Percentiles rank a stretch among this genome's conserved stretches.
Evolutionary conservation across 2,797 vertebrate genomes (phyloP).

Genomic region (Meriones psammophilus): DNA sequence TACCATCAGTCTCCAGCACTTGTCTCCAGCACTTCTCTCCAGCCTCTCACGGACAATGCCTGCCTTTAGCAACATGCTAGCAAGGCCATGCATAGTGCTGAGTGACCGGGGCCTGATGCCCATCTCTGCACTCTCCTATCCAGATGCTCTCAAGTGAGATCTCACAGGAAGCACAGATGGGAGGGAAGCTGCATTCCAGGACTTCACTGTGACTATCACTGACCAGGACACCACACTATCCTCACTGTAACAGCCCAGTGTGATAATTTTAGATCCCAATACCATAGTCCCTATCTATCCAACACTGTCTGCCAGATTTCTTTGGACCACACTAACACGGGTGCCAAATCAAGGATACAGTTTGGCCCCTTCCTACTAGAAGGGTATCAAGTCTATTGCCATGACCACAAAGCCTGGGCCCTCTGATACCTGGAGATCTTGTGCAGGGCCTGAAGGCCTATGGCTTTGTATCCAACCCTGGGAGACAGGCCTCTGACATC

Average conservation of each 20-base stretch:
- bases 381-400: constrained; percentile 43
- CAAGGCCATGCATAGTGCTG: neutral
- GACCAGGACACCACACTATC: neutral
- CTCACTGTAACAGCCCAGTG: neutral
- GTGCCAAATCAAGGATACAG: neutral
- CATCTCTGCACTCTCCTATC: constrained; percentile 19
- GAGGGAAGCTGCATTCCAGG: neutral
- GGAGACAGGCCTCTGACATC: neutral
- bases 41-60: constrained; percentile 44
- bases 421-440: constrained; percentile 33
- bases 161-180: neutral
- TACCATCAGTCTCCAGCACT: neutral
- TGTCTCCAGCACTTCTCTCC: neutral
- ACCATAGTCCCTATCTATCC: neutral
- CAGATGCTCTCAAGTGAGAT: neutral
- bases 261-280: neutral
- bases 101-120: constrained; percentile 55
- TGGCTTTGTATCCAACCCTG: neutral
- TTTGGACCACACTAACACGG: too few species aligned
- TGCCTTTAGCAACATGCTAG: constrained; percentile 60
- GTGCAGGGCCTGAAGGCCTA: constrained; percentile 4
- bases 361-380: constrained; percentile 29
- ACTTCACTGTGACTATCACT: neutral
- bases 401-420: neutral
- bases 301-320: neutral